phyloP scores from a whole-genome alignment of 2,797 vertebrate genomes.

The Helarctos malayanus region DNA sequence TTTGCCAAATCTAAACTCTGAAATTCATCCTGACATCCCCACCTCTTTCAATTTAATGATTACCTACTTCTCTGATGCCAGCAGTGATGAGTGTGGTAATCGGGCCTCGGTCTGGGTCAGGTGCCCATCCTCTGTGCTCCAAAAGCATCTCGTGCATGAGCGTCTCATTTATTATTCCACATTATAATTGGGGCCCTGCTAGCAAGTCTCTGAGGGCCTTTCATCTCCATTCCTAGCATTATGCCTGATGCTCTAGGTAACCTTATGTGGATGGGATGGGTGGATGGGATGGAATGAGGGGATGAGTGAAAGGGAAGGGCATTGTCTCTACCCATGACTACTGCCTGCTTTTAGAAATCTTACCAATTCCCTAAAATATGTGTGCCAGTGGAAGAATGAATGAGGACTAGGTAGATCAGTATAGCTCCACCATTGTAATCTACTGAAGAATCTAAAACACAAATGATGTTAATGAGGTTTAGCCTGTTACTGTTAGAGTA shows the following conservation, averaged over 20 bases:
- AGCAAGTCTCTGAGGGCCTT: not conserved
- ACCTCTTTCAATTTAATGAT: not conserved
- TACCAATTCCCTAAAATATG: not conserved
- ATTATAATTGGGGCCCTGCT: not conserved
- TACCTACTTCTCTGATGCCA: not conserved
- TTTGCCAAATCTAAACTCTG: slow-evolving; percentile 6
- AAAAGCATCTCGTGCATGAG: not conserved
- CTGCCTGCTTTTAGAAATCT: not conserved
- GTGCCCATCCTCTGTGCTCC: not conserved
- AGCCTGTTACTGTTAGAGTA: not conserved
- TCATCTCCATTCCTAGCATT: not conserved
- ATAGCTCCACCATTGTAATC: not conserved
- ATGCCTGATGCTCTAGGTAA: not conserved
- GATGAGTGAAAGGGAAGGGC: not conserved
- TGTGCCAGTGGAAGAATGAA: not conserved
- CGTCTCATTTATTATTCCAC: not conserved
- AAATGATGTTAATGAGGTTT: not conserved
- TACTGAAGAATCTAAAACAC: not conserved
- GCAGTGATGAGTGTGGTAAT: not conserved
- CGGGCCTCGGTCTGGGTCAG: not conserved
- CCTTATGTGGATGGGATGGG: not conserved
- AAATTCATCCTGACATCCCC: not conserved
- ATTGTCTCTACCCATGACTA: not conserved
- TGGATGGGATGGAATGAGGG: not conserved
- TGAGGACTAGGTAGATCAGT: no score